phyloP scores from a whole-genome alignment of 2,113 vertebrate genomes.

The Leptocoma aspasia region DNA sequence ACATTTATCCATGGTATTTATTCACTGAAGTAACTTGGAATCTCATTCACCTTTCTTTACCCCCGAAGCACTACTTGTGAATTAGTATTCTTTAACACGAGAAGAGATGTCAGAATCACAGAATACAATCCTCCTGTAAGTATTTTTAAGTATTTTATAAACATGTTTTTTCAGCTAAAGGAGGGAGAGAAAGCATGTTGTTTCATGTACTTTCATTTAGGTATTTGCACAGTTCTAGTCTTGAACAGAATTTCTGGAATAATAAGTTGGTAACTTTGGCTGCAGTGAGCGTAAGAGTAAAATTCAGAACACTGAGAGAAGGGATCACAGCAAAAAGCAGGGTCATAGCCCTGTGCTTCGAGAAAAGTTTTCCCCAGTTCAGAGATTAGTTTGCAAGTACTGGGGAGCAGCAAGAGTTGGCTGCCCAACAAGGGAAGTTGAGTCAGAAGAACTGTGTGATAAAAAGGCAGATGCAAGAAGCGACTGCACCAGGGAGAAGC shows the following conservation, averaged over 20 bases:
- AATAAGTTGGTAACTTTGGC: not conserved
- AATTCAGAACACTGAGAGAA: not conserved
- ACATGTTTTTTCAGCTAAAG: not conserved
- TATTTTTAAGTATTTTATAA: not conserved
- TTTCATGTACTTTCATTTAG: not conserved
- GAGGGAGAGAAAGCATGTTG: not conserved
- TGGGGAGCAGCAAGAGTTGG: not conserved
- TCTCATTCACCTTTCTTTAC: not conserved
- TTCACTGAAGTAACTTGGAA: not conserved
- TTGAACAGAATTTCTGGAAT: not conserved
- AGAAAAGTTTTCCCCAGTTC: not conserved
- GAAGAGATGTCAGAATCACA: not conserved
- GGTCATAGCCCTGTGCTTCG: not conserved
- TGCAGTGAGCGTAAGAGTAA: not conserved
- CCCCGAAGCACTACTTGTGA: not conserved
- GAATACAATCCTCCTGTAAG: not conserved
- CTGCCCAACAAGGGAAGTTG: not conserved
- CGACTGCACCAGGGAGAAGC: not conserved
- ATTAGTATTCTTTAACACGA: not conserved
- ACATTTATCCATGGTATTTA: not conserved
- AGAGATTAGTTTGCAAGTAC: not conserved
- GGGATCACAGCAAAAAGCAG: not conserved
- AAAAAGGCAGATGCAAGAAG: not conserved
- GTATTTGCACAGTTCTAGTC: not conserved
- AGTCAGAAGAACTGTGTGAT: not conserved